A percentile compares a stretch with the other conserved stretches of the same genome.
phyloP scores from a whole-genome alignment of 2,888 invertebrate species.

The Trissonchulus sp. region DNA sequence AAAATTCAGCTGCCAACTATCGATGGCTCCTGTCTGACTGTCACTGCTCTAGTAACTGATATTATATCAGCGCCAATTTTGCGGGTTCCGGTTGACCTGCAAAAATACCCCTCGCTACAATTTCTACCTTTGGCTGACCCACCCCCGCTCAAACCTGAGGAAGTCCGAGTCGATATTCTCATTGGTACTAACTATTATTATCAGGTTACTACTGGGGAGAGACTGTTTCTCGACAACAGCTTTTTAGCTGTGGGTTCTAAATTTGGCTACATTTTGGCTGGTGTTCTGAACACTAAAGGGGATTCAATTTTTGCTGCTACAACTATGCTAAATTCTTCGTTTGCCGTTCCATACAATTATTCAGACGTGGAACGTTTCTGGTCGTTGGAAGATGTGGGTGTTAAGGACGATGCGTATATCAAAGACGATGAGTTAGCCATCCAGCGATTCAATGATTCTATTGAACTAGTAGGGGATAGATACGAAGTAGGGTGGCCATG shows the following conservation, averaged over 20 bases:
- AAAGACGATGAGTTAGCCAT: neutral
- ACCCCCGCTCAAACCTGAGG: neutral
- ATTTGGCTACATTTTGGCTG: neutral
- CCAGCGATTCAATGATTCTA: neutral
- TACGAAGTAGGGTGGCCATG: neutral
- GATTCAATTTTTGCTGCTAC: too few species aligned
- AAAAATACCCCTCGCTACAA: neutral
- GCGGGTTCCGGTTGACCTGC: neutral
- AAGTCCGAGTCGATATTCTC: neutral
- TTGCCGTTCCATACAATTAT: neutral
- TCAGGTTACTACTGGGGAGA: neutral
- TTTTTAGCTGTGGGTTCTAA: neutral
- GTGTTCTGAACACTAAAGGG: neutral
- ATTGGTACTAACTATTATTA: neutral
- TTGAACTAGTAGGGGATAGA: neutral
- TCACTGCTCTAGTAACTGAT: conserved; percentile 3
- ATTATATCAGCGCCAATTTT: neutral
- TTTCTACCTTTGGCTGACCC: neutral
- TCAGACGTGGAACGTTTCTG: neutral
- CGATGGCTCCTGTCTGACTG: neutral
- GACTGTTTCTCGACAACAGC: neutral
- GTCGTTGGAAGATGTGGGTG: neutral
- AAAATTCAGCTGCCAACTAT: neutral
- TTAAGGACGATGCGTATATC: neutral
- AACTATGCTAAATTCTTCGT: too few species aligned